Base-by-base conservation (phyloP, 2,888 invertebrate species). In the Hylaea fasciaria region DNA sequence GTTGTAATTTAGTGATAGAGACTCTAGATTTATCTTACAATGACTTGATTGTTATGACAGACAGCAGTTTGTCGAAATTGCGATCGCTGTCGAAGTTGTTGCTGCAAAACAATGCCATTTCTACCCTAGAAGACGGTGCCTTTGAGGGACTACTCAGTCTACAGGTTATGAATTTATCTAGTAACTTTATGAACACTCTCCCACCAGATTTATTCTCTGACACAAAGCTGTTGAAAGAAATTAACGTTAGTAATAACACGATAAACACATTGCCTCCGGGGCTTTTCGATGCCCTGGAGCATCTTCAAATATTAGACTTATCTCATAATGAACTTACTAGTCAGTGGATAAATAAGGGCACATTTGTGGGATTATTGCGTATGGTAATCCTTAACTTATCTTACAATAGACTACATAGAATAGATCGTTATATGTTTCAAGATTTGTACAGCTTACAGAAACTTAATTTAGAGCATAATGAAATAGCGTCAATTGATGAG, bases 171-270 rank as follows among this genome's bases (percentile, higher is more conserved):
- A 97, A 97, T 87, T 84, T 97, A 76, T 96, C 96, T 12, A 95
- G 95, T 86, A 97, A 97, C 85, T 94, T 94, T 78, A 90, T 97
- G 70, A 94, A 94, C 50, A 94, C 95, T 9, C 87, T 97, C 65
- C 96, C 97, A 5, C 95, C 95, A 17, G 95, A 95, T 74, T 77
- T 97, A 53, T 96, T 97, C 84, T 90, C 94, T 72, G 94, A 94
- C 53, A 94, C 95, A 10, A 93, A 93, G 70, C 94, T 94, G 62
- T 84, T 97, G 48, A 93, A 94, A 63, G 95, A 95, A 79, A 91
- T 97, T 61, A 93, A 95, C 76, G 86, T 96, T 47, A 94, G 95
- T 80, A 96, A 96, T 80, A 97, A 97, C 81, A 95, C 96, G 10
- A 87, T 97, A 66, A 94, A 94, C 67, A 94, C 94, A n/a, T 87